Conservation (phyloP, 1,140 invertebrate genomes). For the Epicauta chinensis region DNA sequence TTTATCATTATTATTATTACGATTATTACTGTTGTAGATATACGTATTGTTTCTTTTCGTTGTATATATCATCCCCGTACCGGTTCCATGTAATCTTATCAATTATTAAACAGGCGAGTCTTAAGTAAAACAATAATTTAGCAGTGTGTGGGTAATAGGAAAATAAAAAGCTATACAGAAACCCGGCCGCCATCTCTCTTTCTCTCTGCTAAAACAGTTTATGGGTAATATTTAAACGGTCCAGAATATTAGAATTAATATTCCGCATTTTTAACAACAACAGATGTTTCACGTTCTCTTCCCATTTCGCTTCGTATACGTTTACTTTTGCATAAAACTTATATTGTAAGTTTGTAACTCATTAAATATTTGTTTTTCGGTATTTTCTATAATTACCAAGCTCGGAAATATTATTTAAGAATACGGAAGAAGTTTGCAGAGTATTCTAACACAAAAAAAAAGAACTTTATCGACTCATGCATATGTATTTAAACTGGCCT, state of each 20-base stretch:
- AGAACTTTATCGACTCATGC: no score
- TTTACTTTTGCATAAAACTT: constrained; percentile 30
- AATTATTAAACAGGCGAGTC: constrained; percentile 36
- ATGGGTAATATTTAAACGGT: constrained; percentile 28
- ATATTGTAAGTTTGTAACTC: no score
- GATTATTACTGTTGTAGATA: no score
- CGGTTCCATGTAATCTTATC: constrained; percentile 29
- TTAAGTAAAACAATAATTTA: constrained; percentile 38
- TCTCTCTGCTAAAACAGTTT: constrained; percentile 16
- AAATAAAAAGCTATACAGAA: constrained; percentile 30
- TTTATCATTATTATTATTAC: no score
- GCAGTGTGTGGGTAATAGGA: constrained; percentile 33
- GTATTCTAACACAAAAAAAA: no score
- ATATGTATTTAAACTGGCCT: no score
- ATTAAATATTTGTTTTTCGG: no score
- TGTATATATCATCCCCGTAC: no score
- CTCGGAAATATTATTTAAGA: no score
- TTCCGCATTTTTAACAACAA: constrained; percentile 34
- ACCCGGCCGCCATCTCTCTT: neutral
- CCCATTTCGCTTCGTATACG: neutral
- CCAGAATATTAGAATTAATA: constrained; percentile 32
- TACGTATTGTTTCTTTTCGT: no score
- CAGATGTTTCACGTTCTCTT: constrained; percentile 28
- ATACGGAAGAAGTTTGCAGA: no score
- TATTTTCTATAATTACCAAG: no score